Base-by-base conservation (phyloP, 2,888 invertebrate species). In the Ormyrus thymus region DNA sequence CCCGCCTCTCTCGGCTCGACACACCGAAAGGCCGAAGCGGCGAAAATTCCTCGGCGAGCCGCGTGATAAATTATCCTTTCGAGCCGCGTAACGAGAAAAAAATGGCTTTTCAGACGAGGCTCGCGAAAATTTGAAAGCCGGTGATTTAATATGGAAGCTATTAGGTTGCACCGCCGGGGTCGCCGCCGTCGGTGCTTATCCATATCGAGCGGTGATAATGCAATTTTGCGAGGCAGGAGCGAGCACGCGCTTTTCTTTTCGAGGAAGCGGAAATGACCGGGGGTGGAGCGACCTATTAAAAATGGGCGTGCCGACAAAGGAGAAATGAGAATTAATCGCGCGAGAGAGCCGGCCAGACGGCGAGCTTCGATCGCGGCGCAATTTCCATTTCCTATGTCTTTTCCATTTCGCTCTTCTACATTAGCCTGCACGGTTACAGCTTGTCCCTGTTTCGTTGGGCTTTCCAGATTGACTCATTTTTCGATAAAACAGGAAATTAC, bases 301-400 rank as follows among this genome's bases (percentile, higher is more conserved):
- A 81, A 76, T 82, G 82, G 83, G 83, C 83, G 83, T 83, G 81
- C 70, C 77, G 81, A 68, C 80, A 79, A 81, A 81, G 73, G 70
- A 81, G 81, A 83, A 83, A 83, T 81, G 83, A 83, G 82, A 83
- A 84, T 84, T 83, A 84, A 84, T 84, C 81, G 83, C 82, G 78
- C 81, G 68, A n/a, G 68, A 58, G 43, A 72, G 53, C 29, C 29
- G 29, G 61, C 76, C 75, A 77, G 78, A 78, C 81, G 51, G 64
- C 77, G 80, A 78, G 77, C 75, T 79, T 74, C 80, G 65, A 73
- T 65, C 73, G 59, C 48, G 61, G 29, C 55, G 76, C 79, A 76
- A 80, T 80, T 81, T 81, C 58, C 62, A 66, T 15, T 66, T 75
- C 50, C 9, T 15, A 55, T 56, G 58, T 56, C 66, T 68, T 76